Conservation (phyloP, 2,113 vertebrate species). For the Pipra filicauda region DNA sequence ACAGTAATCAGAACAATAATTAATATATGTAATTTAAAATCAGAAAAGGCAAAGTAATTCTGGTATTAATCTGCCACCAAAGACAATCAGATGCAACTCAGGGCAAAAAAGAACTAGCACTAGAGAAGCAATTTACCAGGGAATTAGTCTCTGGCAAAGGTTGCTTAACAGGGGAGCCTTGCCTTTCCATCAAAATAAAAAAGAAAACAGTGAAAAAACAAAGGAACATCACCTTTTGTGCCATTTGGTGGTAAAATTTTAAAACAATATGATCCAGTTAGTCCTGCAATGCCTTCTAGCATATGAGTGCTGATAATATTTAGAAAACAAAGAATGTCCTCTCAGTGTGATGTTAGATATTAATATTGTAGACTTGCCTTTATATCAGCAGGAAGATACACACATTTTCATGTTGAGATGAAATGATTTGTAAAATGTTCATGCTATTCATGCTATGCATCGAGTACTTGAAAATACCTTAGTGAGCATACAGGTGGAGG, state of each 20-base stretch:
- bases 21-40: not conserved
- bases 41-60: not conserved
- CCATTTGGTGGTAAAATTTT: not conserved
- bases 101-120: not conserved
- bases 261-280: not conserved
- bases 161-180: not conserved
- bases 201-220: not conserved
- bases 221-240: not conserved
- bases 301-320: not conserved
- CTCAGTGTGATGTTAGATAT: not conserved
- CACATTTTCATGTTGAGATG: not conserved
- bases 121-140: conserved; percentile 30
- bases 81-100: not conserved
- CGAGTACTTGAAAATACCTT: not conserved
- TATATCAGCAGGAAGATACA: not conserved
- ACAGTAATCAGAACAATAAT: not conserved
- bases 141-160: conserved; percentile 27
- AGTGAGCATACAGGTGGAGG: not conserved
- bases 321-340: not conserved
- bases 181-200: not conserved
- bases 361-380: not conserved
- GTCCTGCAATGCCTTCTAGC: not conserved
- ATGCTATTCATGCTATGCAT: not conserved
- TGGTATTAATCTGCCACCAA: not conserved
- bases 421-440: conserved; percentile 49